Percentiles rank a stretch among this genome's conserved stretches.
These are phyloP conservation scores for Planococcus citri DNA, from an alignment of 1,140 invertebrate genomes.

Conservation along the genomic window DNA sequence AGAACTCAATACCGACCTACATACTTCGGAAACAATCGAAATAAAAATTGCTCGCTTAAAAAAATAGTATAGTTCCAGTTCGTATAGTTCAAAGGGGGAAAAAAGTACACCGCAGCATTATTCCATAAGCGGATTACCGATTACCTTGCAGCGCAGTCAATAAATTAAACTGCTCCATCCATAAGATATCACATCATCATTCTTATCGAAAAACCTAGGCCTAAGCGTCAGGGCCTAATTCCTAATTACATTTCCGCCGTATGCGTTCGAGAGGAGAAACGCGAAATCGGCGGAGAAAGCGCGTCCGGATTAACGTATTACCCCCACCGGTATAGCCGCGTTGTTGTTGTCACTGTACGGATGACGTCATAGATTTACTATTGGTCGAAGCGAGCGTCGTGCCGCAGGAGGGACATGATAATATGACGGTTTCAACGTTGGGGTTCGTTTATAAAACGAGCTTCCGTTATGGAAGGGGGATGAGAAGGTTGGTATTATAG, in stretches of 20 bases:
- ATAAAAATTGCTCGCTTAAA: too few species aligned
- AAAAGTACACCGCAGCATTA: too few species aligned
- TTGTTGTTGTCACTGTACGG: neutral
- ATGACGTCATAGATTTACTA: neutral
- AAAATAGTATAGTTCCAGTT: too few species aligned
- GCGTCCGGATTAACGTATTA: neutral
- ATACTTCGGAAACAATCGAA: too few species aligned
- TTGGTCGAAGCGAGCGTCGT: neutral
- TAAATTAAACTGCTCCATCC: too few species aligned
- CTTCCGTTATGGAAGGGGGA: neutral
- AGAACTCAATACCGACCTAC: too few species aligned
- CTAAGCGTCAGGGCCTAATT: neutral
- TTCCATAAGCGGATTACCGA: too few species aligned
- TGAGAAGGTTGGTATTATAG: neutral
- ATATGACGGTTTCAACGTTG: neutral
- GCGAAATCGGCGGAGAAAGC: neutral
- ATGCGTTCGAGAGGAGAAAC: neutral
- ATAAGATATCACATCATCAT: too few species aligned
- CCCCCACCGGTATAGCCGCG: neutral
- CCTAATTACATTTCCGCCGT: neutral
- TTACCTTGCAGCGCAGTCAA: too few species aligned
- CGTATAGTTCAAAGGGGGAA: too few species aligned
- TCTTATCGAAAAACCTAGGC: too few species aligned
- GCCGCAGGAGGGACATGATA: neutral
- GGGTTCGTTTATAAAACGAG: conserved; percentile 2